These are phyloP conservation scores for Tragelaphus scriptus DNA, from an alignment of 2,113 vertebrate species.

Conservation along the genomic window DNA sequence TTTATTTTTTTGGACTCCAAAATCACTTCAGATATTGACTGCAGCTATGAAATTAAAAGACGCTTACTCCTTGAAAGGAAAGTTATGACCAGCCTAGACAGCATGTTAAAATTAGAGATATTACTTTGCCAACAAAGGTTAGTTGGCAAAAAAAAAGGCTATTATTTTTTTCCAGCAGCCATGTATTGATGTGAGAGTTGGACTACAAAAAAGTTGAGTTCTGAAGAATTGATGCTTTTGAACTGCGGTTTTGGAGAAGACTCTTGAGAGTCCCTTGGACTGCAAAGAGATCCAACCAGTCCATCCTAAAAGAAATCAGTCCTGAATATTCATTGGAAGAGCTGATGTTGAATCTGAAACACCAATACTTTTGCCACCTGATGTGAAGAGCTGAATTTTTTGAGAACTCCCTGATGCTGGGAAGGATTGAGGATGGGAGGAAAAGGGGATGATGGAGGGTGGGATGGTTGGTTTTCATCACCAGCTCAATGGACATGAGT, in stretches of 20 bases:
- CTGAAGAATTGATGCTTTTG: neutral
- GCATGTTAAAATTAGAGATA: neutral
- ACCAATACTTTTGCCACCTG: neutral
- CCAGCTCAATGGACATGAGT: neutral
- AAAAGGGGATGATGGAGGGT: neutral
- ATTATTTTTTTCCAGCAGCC: too few relatives aligned
- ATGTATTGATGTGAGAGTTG: neutral
- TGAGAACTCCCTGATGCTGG: neutral
- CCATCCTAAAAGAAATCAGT: neutral
- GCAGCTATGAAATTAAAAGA: neutral
- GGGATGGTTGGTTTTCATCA: neutral
- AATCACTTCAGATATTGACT: neutral
- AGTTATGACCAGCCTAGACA: neutral
- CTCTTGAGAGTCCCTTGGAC: neutral
- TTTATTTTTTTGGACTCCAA: neutral
- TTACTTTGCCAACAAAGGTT: neutral
- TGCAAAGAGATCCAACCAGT: neutral
- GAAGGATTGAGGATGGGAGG: neutral
- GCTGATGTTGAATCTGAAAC: neutral
- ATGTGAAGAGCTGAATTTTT: rapidly evolving
- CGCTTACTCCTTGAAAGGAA: rapidly evolving
- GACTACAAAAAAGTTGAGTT: neutral
- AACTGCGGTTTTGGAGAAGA: neutral
- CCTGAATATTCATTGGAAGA: neutral
- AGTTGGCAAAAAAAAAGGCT: neutral